Evolutionary conservation across 2,797 vertebrate genomes (phyloP).

Genomic region (Neopelma chrysocephalum): DNA sequence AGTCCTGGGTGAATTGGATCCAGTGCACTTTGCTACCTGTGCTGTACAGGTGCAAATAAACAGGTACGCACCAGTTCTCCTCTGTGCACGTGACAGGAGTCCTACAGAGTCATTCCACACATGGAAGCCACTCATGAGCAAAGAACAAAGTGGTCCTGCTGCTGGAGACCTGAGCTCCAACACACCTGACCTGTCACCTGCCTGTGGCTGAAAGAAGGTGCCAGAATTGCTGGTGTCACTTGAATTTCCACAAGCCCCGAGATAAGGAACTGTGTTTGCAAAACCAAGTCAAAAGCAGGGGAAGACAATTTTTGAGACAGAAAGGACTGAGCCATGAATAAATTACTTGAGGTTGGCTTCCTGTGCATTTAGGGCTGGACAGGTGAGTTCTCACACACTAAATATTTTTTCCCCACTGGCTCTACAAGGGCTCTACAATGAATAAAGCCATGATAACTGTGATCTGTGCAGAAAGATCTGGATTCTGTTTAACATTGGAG

Average conservation of each 20-base stretch:
- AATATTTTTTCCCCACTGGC: background rate
- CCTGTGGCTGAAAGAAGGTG: background rate
- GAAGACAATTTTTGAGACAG: background rate
- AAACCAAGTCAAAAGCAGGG: background rate
- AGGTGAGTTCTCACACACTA: background rate
- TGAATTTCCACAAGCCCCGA: background rate
- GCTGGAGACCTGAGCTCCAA: background rate
- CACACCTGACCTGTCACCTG: background rate
- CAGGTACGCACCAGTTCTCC: background rate
- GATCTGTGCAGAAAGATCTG: background rate
- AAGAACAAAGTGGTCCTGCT: background rate
- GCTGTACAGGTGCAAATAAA: background rate
- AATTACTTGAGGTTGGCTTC: background rate
- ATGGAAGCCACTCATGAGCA: background rate
- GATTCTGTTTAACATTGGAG: background rate
- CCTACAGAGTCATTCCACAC: fast-evolving
- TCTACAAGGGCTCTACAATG: background rate
- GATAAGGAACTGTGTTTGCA: background rate
- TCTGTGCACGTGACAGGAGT: fast-evolving
- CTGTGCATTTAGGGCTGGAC: background rate
- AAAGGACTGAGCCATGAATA: background rate
- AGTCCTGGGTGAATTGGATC: background rate
- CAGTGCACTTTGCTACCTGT: background rate
- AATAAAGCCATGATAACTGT: background rate
- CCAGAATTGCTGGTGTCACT: background rate